phyloP scores from a whole-genome alignment of 2,888 invertebrate genomes.

The Apamea anceps region DNA sequence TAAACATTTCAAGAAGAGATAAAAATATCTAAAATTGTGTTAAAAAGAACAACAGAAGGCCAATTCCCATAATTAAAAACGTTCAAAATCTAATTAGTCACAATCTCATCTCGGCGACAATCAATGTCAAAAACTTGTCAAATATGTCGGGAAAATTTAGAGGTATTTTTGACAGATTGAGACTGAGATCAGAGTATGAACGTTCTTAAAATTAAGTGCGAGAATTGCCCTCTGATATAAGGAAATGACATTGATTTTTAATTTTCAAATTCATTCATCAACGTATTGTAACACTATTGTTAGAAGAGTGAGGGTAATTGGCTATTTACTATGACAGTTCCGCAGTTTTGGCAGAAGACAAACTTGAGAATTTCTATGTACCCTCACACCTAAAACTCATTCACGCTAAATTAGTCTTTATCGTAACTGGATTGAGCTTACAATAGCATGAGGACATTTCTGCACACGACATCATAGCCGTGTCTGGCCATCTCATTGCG shows the following conservation, averaged over 20 bases:
- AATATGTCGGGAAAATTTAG: neutral
- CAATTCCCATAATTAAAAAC: neutral
- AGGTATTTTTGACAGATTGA: neutral
- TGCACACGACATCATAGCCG: conserved; percentile 21
- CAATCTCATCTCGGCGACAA: neutral
- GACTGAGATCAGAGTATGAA: neutral
- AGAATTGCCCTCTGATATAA: neutral
- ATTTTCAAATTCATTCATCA: neutral
- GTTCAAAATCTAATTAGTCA: neutral
- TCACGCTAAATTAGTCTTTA: conserved; percentile 21
- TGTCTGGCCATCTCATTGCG: conserved; percentile 18
- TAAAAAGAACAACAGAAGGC: neutral
- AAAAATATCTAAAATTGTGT: too few relatives aligned
- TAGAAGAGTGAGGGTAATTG: conserved; percentile 36
- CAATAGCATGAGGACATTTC: conserved; percentile 18
- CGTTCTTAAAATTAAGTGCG: neutral
- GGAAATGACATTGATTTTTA: neutral
- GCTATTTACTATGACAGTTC: conserved; percentile 28
- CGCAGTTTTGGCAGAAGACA: conserved; percentile 1
- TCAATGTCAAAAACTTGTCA: neutral
- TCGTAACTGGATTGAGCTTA: neutral
- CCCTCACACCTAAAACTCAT: conserved; percentile 24
- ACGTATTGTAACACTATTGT: neutral
- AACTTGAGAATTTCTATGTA: conserved; percentile 1
- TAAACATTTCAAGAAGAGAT: neutral